phyloP scores from a whole-genome alignment of 2,113 vertebrate genomes.

The Gopherus flavomarginatus region DNA sequence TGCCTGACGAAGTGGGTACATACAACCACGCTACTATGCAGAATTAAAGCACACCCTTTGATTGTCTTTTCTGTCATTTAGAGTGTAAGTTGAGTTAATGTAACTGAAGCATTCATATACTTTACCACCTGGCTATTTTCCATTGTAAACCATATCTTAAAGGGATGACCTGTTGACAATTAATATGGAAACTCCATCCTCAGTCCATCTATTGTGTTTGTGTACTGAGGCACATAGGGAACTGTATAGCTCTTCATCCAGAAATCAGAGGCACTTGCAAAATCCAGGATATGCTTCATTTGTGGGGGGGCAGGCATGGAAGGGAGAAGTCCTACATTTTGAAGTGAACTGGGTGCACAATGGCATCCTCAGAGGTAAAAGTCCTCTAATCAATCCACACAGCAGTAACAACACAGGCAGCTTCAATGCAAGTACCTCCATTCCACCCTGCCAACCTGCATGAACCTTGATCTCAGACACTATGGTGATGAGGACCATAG shows the following conservation, averaged over 20 bases:
- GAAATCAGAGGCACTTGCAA: background rate
- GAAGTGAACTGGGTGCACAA: background rate
- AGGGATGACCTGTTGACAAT: background rate
- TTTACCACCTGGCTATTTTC: background rate
- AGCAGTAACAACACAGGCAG: no score
- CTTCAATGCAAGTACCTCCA: fast-evolving
- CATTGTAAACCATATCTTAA: background rate
- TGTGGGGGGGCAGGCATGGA: background rate
- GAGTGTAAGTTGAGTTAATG: background rate
- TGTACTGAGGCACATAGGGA: background rate
- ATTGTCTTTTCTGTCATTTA: background rate
- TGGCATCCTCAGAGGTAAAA: background rate
- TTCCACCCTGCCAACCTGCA: background rate
- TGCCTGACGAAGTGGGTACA: background rate
- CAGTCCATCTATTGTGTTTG: background rate
- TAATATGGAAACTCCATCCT: background rate
- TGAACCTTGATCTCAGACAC: background rate
- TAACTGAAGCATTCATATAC: background rate
- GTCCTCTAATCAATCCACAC: no score
- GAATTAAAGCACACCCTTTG: background rate
- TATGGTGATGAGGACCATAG: background rate
- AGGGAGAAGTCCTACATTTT: background rate
- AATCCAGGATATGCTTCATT: background rate
- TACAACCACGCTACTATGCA: background rate
- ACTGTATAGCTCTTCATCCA: background rate